phyloP scores from a whole-genome alignment of 2,113 vertebrate species.

The Atlantisia rogersi region DNA sequence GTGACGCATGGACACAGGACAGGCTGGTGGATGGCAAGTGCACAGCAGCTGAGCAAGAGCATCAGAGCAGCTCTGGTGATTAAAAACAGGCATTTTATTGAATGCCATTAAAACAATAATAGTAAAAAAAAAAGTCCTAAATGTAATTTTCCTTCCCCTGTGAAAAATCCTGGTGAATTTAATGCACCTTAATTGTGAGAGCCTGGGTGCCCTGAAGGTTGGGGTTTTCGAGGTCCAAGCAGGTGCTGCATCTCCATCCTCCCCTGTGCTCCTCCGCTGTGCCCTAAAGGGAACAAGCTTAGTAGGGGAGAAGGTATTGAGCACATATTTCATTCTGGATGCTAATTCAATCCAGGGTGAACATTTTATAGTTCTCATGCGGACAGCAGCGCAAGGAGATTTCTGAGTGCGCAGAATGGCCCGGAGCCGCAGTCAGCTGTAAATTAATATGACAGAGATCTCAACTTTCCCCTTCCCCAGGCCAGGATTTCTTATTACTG shows the following conservation, averaged over 20 bases:
- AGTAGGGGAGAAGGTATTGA: not conserved
- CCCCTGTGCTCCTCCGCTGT: not conserved
- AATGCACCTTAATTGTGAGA: not conserved
- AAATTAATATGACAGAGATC: not conserved
- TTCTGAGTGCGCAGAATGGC: not conserved
- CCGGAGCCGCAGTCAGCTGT: not conserved
- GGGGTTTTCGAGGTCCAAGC: not conserved
- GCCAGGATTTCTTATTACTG: not conserved
- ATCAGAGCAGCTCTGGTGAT: not conserved
- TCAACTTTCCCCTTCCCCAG: not conserved
- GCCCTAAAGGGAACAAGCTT: constrained; percentile 8
- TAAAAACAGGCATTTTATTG: not conserved
- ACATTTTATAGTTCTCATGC: not conserved
- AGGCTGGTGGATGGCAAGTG: not conserved
- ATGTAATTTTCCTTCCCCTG: not conserved
- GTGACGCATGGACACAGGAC: rapidly evolving
- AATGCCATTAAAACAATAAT: not conserved
- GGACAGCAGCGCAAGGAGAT: not conserved
- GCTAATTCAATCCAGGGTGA: constrained; percentile 53
- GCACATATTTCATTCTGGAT: not conserved
- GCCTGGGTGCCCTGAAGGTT: not conserved
- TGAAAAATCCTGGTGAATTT: not conserved
- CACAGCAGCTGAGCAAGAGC: rapidly evolving
- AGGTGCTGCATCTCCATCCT: constrained; percentile 5
- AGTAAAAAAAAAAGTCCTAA: not conserved